These are phyloP conservation scores for Glyptemys insculpta DNA, from an alignment of 2,797 vertebrate species.

Conservation along the genomic window DNA sequence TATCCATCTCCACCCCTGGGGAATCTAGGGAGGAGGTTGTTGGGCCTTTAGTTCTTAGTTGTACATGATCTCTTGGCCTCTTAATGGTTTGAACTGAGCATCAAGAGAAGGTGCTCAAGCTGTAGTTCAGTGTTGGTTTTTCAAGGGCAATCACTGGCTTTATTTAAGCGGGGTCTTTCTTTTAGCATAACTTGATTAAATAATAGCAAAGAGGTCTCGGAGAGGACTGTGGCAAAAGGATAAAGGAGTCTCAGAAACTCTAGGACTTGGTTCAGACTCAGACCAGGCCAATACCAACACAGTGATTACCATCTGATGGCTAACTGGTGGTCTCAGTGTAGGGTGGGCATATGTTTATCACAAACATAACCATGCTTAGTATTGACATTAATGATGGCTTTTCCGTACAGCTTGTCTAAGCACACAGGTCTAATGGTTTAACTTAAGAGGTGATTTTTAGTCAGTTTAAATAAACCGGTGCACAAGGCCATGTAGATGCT, in stretches of 20 bases:
- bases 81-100: neutral
- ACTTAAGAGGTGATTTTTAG: neutral
- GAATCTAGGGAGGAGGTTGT: rapidly evolving
- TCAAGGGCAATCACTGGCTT: neutral
- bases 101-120: neutral
- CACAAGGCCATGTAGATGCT: rapidly evolving
- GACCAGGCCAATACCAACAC: neutral
- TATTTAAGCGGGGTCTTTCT: neutral
- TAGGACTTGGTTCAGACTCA: neutral
- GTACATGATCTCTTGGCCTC: rapidly evolving
- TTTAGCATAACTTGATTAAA: neutral
- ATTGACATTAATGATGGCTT: rapidly evolving
- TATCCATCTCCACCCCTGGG: rapidly evolving
- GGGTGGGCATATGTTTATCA: neutral
- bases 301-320: neutral
- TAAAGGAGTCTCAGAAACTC: neutral
- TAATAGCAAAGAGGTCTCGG: rapidly evolving
- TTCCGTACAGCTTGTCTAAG: neutral
- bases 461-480: neutral
- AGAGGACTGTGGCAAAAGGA: neutral
- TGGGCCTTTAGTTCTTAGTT: neutral
- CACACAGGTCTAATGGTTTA: neutral
- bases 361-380: neutral
- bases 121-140: neutral
- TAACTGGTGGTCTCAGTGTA: neutral